phyloP scores from a whole-genome alignment of 2,797 vertebrate genomes.

The Acanthurus tractus region DNA sequence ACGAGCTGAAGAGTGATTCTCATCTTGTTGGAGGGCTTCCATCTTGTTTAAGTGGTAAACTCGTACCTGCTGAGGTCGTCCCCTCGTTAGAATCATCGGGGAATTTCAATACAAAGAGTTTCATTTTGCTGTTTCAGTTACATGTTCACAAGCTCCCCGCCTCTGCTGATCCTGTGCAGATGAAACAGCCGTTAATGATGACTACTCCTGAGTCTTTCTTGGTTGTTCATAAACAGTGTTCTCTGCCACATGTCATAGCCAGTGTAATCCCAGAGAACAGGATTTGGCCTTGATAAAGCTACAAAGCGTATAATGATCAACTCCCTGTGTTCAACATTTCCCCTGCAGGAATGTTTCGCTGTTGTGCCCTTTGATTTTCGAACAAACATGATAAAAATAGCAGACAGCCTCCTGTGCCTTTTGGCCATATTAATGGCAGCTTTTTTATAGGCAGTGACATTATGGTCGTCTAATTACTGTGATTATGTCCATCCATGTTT shows the following conservation, averaged over 20 bases:
- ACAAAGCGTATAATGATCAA: constrained; percentile 63
- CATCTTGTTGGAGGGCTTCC: constrained; percentile 29
- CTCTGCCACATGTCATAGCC: constrained; percentile 44
- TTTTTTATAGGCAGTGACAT: constrained; percentile 62
- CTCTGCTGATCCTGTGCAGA: constrained; percentile 22
- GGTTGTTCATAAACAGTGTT: constrained; percentile 31
- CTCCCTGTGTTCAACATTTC: constrained; percentile 49
- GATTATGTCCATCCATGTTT: constrained; percentile 67
- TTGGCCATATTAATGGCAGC: constrained; percentile 58
- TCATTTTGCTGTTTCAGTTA: constrained; percentile 10
- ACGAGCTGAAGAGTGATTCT: constrained; percentile 36
- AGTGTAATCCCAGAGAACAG: constrained; percentile 48
- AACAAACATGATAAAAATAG: constrained; percentile 71
- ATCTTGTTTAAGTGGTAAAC: constrained; percentile 47
- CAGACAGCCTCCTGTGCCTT: constrained; percentile 49
- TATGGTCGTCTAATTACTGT: constrained; percentile 70
- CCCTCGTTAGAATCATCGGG: neutral
- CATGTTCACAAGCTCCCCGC: constrained; percentile 9
- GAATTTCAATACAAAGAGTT: constrained; percentile 1
- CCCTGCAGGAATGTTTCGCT: constrained; percentile 61
- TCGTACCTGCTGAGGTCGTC: constrained; percentile 15
- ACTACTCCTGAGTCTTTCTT: constrained; percentile 26
- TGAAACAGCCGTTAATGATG: constrained; percentile 42
- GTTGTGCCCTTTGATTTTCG: constrained; percentile 68
- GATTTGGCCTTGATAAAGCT: constrained; percentile 62